Percentiles rank a stretch among this genome's conserved stretches.
phyloP scores from a whole-genome alignment of 1,140 invertebrate genomes.

The Tyrophagus putrescentiae region DNA sequence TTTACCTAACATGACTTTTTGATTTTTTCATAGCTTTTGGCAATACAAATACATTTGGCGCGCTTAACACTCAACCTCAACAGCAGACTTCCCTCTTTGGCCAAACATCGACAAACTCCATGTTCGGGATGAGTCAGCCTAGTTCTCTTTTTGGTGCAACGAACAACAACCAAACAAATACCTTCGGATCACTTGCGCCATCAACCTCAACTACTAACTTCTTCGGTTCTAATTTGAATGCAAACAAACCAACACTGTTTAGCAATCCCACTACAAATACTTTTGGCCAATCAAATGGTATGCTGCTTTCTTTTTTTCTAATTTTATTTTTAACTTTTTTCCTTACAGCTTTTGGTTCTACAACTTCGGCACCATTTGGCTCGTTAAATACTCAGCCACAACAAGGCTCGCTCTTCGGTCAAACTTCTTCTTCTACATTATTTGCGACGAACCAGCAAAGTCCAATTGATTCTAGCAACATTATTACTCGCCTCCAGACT shows the following conservation, averaged over 20 bases:
- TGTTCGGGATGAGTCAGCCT: too few relatives aligned
- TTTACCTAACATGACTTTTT: too few relatives aligned
- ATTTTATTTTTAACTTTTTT: neutral
- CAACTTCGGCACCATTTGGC: neutral
- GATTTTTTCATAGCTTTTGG: too few relatives aligned
- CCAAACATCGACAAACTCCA: too few relatives aligned
- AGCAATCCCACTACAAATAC: neutral
- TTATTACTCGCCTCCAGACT: slow-evolving; percentile 19
- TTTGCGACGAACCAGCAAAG: neutral
- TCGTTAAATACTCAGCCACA: neutral
- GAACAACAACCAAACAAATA: neutral
- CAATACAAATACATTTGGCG: too few relatives aligned
- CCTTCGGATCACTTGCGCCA: too few relatives aligned
- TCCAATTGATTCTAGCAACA: neutral
- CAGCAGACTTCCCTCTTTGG: too few relatives aligned
- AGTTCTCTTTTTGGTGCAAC: neutral
- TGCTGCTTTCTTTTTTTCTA: neutral
- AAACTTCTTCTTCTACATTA: neutral
- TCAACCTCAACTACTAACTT: neutral
- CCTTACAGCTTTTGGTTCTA: neutral
- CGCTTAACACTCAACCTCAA: too few relatives aligned
- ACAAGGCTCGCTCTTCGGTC: neutral
- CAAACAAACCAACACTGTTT: slow-evolving; percentile 6
- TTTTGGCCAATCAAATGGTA: slow-evolving; percentile 10
- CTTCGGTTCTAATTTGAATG: neutral